Conservation (phyloP, 2,797 vertebrate genomes). For the Aldrovandia affinis region DNA sequence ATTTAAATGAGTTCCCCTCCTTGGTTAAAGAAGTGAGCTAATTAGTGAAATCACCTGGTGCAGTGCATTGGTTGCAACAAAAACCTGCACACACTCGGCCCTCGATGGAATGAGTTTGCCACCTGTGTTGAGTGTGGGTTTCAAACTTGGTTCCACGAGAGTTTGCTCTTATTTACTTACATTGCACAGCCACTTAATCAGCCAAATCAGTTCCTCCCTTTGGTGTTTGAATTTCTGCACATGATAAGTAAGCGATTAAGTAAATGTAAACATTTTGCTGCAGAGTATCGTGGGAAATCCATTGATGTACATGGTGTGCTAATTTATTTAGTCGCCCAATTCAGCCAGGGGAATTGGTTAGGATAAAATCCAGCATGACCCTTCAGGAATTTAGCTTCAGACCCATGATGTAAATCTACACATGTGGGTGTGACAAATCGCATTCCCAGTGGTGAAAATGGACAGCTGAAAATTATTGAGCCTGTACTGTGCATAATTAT, state of each 20-base stretch:
- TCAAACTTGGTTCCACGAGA: no score
- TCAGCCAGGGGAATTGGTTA: not conserved
- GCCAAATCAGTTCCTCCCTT: not conserved
- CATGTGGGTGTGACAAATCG: conserved; percentile 7
- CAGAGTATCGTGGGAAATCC: not conserved
- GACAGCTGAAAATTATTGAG: conserved; percentile 18
- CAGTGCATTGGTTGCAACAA: no score
- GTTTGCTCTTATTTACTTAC: no score
- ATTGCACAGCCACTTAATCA: not conserved
- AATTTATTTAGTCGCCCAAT: not conserved
- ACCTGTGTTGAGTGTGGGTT: no score
- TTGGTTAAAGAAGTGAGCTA: no score
- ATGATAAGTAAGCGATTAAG: no score
- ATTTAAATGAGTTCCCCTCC: no score
- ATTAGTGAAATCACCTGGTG: no score
- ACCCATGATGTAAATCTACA: not conserved
- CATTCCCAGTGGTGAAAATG: not conserved
- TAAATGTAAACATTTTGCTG: not conserved
- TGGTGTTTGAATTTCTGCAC: not conserved
- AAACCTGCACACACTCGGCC: no score
- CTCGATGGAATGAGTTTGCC: no score
- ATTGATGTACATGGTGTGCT: not conserved
- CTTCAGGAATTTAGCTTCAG: not conserved
- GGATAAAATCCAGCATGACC: conserved; percentile 2
- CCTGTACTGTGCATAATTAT: not conserved